A percentile compares a stretch with the other conserved stretches of the same genome.
These are phyloP conservation scores for Serripes groenlandicus DNA, from an alignment of 2,888 invertebrate genomes.

Conservation along the genomic window DNA sequence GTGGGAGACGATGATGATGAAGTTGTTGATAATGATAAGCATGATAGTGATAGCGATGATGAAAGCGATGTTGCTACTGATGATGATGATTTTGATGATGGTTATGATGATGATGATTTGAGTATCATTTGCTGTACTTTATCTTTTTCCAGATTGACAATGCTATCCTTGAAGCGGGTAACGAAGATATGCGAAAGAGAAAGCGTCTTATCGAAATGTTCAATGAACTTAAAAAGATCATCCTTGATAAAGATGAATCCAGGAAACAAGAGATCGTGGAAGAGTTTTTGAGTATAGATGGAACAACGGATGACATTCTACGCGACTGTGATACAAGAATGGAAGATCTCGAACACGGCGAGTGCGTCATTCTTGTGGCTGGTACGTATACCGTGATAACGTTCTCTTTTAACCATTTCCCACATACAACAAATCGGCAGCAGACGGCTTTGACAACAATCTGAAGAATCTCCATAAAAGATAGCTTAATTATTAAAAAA, in stretches of 20 bases:
- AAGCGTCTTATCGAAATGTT: constrained; percentile 58
- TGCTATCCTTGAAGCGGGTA: constrained; percentile 47
- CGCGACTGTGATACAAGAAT: constrained; percentile 50
- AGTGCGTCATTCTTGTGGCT: constrained; percentile 61
- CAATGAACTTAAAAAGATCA: constrained; percentile 41
- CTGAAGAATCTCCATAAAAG: too few species aligned
- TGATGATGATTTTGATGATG: not conserved
- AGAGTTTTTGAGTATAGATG: constrained; percentile 50
- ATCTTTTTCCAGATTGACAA: constrained; percentile 61
- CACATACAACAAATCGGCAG: too few species aligned
- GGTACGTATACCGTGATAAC: too few species aligned
- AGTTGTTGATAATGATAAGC: not conserved
- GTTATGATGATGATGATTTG: not conserved
- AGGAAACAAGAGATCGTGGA: constrained; percentile 30
- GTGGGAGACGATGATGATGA: not conserved
- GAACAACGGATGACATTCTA: constrained; percentile 42
- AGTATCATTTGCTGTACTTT: too few species aligned
- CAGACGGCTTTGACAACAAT: too few species aligned
- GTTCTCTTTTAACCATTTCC: not conserved
- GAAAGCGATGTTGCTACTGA: not conserved
- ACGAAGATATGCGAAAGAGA: constrained; percentile 63
- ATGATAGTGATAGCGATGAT: not conserved
- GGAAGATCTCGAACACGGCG: constrained; percentile 33
- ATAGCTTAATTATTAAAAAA: too few species aligned
- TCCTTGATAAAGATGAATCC: constrained; percentile 31